phyloP scores from a whole-genome alignment of 2,113 vertebrate species.

The Eonycteris spelaea region DNA sequence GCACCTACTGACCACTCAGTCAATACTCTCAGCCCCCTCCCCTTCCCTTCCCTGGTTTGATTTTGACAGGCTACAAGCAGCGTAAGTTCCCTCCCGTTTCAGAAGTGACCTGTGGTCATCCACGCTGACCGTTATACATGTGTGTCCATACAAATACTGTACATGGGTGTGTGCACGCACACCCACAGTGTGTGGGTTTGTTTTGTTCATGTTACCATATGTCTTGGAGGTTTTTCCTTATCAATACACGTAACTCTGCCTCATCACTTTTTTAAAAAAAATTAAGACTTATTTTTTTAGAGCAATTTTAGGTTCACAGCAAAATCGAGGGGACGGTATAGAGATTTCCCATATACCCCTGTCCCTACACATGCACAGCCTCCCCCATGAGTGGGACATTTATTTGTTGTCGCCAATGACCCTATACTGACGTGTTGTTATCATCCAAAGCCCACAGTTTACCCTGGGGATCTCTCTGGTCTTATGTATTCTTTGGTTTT shows the following conservation, averaged over 20 bases:
- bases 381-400: not conserved
- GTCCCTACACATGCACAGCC: rapidly evolving
- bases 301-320: not conserved
- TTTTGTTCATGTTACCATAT: not conserved
- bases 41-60: not conserved
- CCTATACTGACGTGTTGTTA: rapidly evolving
- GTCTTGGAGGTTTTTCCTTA: not conserved
- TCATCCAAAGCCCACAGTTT: not conserved
- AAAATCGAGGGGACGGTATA: not conserved
- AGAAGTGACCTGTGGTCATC: not conserved
- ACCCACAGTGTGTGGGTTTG: not conserved
- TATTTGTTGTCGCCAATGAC: not conserved
- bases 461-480: not conserved
- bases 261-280: not conserved
- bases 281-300: not conserved
- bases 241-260: not conserved
- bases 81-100: not conserved
- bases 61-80: not conserved
- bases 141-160: not conserved
- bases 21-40: not conserved
- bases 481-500: not conserved
- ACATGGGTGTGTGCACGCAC: too few relatives aligned
- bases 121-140: not conserved
- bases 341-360: not conserved
- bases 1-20: rapidly evolving